Evolutionary conservation across 1,140 invertebrate species (phyloP).

Genomic region (fruit fly (Drosophila melanogaster)): DNA sequence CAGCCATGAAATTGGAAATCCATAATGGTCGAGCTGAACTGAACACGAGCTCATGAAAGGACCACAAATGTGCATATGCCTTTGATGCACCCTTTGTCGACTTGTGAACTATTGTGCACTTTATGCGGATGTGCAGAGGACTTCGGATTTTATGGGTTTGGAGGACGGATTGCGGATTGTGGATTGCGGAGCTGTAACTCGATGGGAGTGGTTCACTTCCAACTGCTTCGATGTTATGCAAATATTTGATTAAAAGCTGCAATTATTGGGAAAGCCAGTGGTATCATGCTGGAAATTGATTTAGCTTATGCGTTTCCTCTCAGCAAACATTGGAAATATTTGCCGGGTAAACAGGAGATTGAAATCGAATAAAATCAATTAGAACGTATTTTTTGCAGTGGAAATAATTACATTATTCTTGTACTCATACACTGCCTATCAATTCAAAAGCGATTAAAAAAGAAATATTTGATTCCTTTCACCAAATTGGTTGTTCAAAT

Average conservation of each 20-base stretch:
- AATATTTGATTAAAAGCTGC: constrained; percentile 27
- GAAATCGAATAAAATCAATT: too few relatives aligned
- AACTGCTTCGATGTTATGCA: background rate
- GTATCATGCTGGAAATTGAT: background rate
- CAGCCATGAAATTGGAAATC: constrained; percentile 78
- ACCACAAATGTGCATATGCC: constrained; percentile 19
- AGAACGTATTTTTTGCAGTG: too few relatives aligned
- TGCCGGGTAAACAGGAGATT: too few relatives aligned
- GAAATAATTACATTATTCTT: too few relatives aligned
- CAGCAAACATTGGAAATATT: background rate
- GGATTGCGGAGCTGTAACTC: background rate
- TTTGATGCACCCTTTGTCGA: constrained; percentile 6
- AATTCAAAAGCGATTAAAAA: background rate
- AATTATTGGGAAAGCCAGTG: too few relatives aligned
- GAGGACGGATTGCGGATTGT: too few relatives aligned
- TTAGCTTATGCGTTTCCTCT: too few relatives aligned
- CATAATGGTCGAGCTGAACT: constrained; percentile 59
- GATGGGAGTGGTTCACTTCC: background rate
- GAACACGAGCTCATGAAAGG: constrained; percentile 32
- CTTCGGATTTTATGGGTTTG: background rate
- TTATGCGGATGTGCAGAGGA: background rate
- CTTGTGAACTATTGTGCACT: constrained; percentile 5
- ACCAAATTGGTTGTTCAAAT: constrained; percentile 5
- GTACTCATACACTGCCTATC: too few relatives aligned
- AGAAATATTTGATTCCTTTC: background rate